Conservation (phyloP, 2,797 vertebrate species). For the Falco columbarius region DNA sequence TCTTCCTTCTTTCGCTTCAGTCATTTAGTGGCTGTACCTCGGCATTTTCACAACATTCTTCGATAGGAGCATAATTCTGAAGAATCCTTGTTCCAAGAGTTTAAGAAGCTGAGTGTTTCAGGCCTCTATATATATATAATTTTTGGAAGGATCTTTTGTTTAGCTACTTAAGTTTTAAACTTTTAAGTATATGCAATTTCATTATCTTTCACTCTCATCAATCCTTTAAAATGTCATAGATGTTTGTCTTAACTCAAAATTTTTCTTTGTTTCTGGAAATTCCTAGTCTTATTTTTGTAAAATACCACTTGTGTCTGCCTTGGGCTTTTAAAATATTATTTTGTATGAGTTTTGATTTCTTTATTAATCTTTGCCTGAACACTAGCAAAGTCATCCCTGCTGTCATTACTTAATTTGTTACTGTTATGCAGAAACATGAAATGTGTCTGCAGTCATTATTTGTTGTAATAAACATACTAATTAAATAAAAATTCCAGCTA, state of each 20-base stretch:
- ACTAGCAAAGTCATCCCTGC: not conserved
- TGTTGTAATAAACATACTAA: not conserved
- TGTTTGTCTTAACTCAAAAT: not conserved
- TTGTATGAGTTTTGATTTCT: slow-evolving; percentile 13
- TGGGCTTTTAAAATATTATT: not conserved
- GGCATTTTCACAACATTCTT: not conserved
- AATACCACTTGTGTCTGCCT: not conserved
- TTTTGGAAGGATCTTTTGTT: not conserved
- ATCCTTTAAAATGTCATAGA: not conserved
- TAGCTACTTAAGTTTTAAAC: not conserved
- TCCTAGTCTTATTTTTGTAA: not conserved
- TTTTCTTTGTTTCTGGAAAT: not conserved
- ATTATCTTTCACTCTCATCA: not conserved
- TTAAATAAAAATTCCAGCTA: not conserved
- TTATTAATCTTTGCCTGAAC: slow-evolving; percentile 8
- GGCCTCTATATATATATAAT: not conserved
- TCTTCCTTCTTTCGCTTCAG: not conserved
- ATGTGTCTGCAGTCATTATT: not conserved
- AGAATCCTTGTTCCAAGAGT: slow-evolving; percentile 2
- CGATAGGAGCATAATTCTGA: not conserved
- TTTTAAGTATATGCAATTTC: not conserved
- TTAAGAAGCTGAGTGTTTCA: not conserved
- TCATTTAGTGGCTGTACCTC: not conserved
- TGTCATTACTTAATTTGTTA: slow-evolving; percentile 17
- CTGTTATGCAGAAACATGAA: not conserved